Evolutionary conservation across 1,140 invertebrate genomes (phyloP).

Genomic region (Microplitis demolitor): DNA sequence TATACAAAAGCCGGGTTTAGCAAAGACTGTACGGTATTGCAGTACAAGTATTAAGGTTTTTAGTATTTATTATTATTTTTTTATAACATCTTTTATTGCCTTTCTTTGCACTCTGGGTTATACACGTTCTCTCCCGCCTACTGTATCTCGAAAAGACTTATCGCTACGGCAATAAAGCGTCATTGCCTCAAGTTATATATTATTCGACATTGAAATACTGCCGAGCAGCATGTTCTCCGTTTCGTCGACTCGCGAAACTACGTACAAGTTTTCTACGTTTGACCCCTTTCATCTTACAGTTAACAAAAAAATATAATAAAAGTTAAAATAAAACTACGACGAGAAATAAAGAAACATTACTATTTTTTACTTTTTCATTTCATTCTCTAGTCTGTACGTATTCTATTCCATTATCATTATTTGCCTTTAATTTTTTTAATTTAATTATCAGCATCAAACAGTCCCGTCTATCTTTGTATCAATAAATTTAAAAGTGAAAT

Average conservation of each 20-base stretch:
- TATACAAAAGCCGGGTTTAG: too few species aligned
- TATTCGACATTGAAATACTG: slow-evolving; percentile 34
- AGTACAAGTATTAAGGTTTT: too few species aligned
- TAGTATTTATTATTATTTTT: too few species aligned
- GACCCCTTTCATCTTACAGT: not conserved
- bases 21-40: too few species aligned
- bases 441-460: too few species aligned
- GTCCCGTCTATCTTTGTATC: too few species aligned
- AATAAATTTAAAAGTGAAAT: too few species aligned
- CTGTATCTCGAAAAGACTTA: slow-evolving; percentile 27
- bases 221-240: slow-evolving; percentile 32
- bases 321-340: not conserved
- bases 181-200: slow-evolving; percentile 33
- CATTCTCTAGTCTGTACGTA: not conserved
- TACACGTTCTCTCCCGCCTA: not conserved
- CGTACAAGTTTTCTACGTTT: slow-evolving; percentile 10
- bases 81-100: too few species aligned
- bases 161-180: slow-evolving; percentile 35
- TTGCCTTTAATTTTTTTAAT: too few species aligned
- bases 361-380: not conserved
- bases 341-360: not conserved
- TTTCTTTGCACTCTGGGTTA: too few species aligned
- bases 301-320: not conserved
- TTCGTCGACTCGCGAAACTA: slow-evolving; percentile 27
- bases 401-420: too few species aligned